phyloP scores from a whole-genome alignment of 1,140 invertebrate species.

The Hyles euphorbiae region DNA sequence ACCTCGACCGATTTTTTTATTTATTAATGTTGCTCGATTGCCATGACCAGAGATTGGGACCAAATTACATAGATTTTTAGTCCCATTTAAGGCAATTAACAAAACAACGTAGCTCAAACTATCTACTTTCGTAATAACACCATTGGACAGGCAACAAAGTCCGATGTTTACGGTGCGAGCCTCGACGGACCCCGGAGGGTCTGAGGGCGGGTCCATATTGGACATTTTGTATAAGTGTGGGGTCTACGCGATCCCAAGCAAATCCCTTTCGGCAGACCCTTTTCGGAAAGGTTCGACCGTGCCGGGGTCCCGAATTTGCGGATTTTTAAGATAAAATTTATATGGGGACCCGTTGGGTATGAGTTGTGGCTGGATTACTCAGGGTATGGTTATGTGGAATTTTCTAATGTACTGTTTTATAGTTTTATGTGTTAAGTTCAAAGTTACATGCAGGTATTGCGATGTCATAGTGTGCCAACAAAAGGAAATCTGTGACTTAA shows the following conservation, averaged over 20 bases:
- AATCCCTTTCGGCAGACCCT: constrained; percentile 69
- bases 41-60: too few species aligned
- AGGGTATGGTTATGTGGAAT: too few species aligned
- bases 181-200: constrained; percentile 49
- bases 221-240: constrained; percentile 74
- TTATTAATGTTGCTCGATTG: too few species aligned
- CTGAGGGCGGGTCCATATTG: constrained; percentile 54
- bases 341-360: constrained; percentile 39
- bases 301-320: constrained; percentile 64
- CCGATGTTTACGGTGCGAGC: constrained; percentile 59
- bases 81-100: too few species aligned
- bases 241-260: constrained; percentile 61
- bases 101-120: too few species aligned
- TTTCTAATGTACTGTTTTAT: too few species aligned
- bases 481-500: too few species aligned
- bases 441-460: too few species aligned
- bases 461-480: too few species aligned
- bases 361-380: constrained; percentile 15
- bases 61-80: too few species aligned
- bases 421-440: too few species aligned
- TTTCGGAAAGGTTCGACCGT: constrained; percentile 56
- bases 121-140: constrained; percentile 16
- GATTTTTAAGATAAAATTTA: constrained; percentile 75
- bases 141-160: constrained; percentile 51
- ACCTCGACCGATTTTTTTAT: too few species aligned